Conservation (phyloP, 2,888 invertebrate genomes). For the Drosophila nigricruria region DNA sequence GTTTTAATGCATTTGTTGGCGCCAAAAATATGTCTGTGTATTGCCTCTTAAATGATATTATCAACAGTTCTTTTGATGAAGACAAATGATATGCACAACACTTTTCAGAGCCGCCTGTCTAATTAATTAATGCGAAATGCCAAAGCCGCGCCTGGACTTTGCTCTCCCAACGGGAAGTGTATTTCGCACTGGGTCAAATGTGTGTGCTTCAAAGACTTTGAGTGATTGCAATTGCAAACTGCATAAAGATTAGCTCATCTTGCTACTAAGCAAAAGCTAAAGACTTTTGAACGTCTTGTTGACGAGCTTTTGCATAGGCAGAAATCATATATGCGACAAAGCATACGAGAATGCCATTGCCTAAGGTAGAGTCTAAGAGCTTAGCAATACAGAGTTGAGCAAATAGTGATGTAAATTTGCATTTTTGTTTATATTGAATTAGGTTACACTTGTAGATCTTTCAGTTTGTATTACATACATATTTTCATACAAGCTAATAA, state of each 20-base stretch:
- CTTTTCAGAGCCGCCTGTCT: conserved; percentile 43
- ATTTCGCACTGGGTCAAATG: conserved; percentile 64
- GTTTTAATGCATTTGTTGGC: conserved; percentile 74
- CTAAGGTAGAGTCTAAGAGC: neutral
- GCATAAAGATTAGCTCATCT: neutral
- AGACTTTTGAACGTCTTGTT: neutral
- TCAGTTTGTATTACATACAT: no score
- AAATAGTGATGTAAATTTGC: no score
- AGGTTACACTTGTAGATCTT: no score
- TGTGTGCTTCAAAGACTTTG: conserved; percentile 15
- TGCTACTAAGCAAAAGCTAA: neutral
- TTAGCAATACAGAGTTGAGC: neutral
- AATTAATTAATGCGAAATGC: conserved; percentile 71
- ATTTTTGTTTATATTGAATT: no score
- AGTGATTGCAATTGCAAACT: conserved; percentile 33
- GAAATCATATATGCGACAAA: neutral
- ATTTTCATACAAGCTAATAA: no score
- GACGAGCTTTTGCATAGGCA: neutral
- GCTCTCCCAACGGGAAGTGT: conserved; percentile 48
- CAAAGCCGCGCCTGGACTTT: conserved; percentile 62
- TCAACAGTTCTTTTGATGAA: conserved; percentile 70
- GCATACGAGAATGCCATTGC: neutral
- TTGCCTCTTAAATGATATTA: conserved; percentile 54
- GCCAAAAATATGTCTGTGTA: conserved; percentile 54
- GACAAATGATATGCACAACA: conserved; percentile 69